Base-by-base conservation (phyloP, 2,888 invertebrate species). In the Ramazzottius varieornatus region DNA sequence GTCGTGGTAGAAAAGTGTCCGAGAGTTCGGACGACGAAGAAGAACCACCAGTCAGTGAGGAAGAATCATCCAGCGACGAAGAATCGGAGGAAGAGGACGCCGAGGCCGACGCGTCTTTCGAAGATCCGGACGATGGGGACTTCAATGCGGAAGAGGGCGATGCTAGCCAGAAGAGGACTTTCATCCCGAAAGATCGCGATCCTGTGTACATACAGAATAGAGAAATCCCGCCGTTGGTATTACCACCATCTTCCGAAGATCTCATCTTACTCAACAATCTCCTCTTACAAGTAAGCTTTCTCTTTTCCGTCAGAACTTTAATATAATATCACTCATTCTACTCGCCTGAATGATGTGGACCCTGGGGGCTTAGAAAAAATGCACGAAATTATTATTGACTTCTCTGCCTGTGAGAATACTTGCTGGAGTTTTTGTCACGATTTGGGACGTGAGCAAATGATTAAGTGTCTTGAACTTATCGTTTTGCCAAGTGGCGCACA, bases 181-280 rank as follows among this genome's bases (percentile, higher is more conserved):
- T 24, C 29, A 54, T 54, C 29, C 54, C 54, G 29, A 8, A 24
- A 4, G 54, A 54, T 54, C 54, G 54, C 4, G 54, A 54, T 54
- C 54, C 54, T 4, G 54, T 54, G 54, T 33, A 46, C n/a, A 1
- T 90, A 32, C 88, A 90, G 74, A 88, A 88, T 73, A 80, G 84
- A 69, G 84, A 86, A 71, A 71, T 74, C 63, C 86, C 88, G 32
- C 74, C 79, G 4, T 76, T 94, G 67, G 80, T 81, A 40, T 77
- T 93, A 68, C 93, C 93, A 20, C 81, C 83, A 71, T 86, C 90
- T 34, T 91, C 93, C 1, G 89, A 90, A 73, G 93, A 94, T 80
- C 79, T 94, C 69, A 78, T 90, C 46, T 82, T 92, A 68, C 83
- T 86, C 54, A 83, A 83, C 71, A 83, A 84, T 71, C 79, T 84